Conservation (phyloP, 1,140 invertebrate species). For the Steinernema khuongi region DNA sequence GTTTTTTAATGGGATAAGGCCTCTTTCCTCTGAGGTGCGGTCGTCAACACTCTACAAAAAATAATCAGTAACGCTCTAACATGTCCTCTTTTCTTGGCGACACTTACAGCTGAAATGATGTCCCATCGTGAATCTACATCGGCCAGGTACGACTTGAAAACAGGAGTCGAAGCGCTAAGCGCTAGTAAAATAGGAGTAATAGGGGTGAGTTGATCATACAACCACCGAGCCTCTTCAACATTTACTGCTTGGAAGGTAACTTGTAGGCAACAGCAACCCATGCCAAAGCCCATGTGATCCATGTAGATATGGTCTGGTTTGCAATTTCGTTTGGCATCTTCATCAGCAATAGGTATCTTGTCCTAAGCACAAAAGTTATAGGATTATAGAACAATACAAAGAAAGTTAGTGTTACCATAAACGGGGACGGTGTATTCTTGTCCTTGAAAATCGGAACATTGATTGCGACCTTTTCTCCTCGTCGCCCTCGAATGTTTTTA, state of each 20-base stretch:
- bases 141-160: slow-evolving; percentile 83
- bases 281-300: slow-evolving; percentile 99
- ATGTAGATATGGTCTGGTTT: slow-evolving; percentile 78
- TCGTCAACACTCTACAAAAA: slow-evolving; percentile 74
- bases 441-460: slow-evolving; percentile 89
- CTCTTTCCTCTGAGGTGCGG: slow-evolving; percentile 85
- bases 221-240: slow-evolving; percentile 82
- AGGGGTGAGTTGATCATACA: slow-evolving; percentile 95
- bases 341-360: slow-evolving; percentile 59
- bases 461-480: slow-evolving; percentile 89
- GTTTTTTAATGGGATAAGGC: slow-evolving; percentile 67
- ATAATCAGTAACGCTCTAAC: slow-evolving; percentile 8
- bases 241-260: slow-evolving; percentile 81
- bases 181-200: slow-evolving; percentile 96
- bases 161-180: slow-evolving; percentile 87
- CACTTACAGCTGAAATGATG: slow-evolving; percentile 67
- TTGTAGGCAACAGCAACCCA: slow-evolving; percentile 96
- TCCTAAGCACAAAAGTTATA: slow-evolving; percentile 16
- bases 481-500: slow-evolving; percentile 79
- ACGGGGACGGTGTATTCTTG: slow-evolving; percentile 71
- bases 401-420: slow-evolving; percentile 33
- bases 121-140: slow-evolving; percentile 96
- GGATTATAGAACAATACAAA: slow-evolving; percentile 19
- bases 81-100: slow-evolving; percentile 25
- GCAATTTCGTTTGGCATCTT: slow-evolving; percentile 46